Evolutionary conservation across 2,888 invertebrate species (phyloP), one percentile per base, ranked within the genome.

Genomic region (Lasioglossum oenotherae): DNA sequence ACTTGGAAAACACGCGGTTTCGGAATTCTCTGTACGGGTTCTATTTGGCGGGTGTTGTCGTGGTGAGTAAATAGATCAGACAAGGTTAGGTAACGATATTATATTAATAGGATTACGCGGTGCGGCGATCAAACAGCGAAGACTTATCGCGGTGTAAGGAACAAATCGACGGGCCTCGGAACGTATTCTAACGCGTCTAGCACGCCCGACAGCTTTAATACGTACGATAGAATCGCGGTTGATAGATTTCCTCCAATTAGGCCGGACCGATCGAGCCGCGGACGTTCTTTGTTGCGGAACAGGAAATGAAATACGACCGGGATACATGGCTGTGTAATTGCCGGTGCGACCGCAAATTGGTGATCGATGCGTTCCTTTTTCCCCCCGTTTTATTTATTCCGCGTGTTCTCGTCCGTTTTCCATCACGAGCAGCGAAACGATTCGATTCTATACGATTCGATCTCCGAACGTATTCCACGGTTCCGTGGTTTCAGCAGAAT

Each of bases 11-110:
- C 4, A 41, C 81, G 60, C 49, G n/a, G 35, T 72, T 76, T 19
- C 14, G 31, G 83, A 72, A 73, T 74, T 57, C 72, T 80, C 44
- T 73, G 80, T 74, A 80, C 80, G 80, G 82, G 35, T 80, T 82
- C 82, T 23, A 12, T 57, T 8, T 44, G 38, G 27, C 8, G 44
- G 35, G 19, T 73, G 67, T 44, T 19, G 69, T 16, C n/a, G 77
- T 49, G 76, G 35, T 67, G 77, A 23, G 67, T 78, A 86, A 79
- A 78, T 35, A 79, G 81, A 86, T 81, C 82, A 38, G 64, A 23
- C 74, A 53, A 53, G 44, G 86, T 86, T 86, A 60, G 86, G 74
- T 86, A 86, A 86, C 74, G 71, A 49, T 46, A 38, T 82, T 86
- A 79, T n/a, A 31, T 74, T 78, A 86, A 86, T 53, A 71, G 79